phyloP scores from a whole-genome alignment of 2,888 invertebrate species.

The Diarsia mendica region DNA sequence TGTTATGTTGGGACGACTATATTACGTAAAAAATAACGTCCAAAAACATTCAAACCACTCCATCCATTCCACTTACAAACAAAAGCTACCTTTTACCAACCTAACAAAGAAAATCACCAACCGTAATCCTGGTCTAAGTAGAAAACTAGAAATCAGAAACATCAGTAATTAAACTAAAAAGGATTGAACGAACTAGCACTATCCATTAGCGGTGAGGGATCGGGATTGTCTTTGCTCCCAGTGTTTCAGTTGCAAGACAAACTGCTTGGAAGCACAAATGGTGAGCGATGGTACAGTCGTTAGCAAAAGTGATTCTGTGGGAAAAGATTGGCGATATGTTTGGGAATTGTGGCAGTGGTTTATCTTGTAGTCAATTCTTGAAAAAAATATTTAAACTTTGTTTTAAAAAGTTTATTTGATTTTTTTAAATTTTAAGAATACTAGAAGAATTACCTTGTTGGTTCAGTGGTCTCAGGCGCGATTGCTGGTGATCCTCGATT shows the following conservation, averaged over 20 bases:
- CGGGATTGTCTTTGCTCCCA: constrained; percentile 56
- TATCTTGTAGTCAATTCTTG: background rate
- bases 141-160: constrained; percentile 54
- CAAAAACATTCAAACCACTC: background rate
- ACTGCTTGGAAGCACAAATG: constrained; percentile 52
- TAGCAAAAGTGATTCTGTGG: constrained; percentile 41
- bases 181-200: constrained; percentile 50
- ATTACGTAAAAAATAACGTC: background rate
- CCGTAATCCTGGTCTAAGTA: constrained; percentile 15
- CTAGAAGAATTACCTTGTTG: too few species aligned
- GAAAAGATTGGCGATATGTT: constrained; percentile 25
- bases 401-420: too few species aligned
- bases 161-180: constrained; percentile 55
- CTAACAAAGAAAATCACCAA: constrained; percentile 24
- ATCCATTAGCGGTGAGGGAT: constrained; percentile 60
- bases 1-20: too few species aligned
- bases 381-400: background rate
- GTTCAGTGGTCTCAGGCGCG: too few species aligned
- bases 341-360: background rate
- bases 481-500: too few species aligned
- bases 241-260: constrained; percentile 47
- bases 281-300: constrained; percentile 49
- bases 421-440: too few species aligned
- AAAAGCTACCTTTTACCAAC: background rate
- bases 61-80: background rate